These are phyloP conservation scores for Lamprologus speciosus DNA, from an alignment of 2,113 vertebrate species.

Conservation along the genomic window DNA sequence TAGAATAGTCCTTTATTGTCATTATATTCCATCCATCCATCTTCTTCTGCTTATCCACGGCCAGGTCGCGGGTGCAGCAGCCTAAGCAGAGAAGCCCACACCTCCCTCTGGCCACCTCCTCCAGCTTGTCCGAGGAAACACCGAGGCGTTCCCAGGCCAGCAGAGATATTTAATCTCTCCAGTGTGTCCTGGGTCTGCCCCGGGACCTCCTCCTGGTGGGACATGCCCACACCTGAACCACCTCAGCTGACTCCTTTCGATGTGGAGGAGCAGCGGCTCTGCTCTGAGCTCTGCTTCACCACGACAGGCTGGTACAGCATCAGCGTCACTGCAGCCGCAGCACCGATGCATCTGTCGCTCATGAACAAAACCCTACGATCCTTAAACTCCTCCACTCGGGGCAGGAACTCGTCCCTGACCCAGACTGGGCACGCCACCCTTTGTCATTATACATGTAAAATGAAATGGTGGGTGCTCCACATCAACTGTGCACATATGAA, in stretches of 20 bases:
- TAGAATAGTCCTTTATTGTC: background rate
- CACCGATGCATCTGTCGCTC: background rate
- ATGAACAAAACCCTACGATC: background rate
- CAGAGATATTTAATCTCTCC: background rate
- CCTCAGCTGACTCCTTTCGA: background rate
- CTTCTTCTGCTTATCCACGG: rapidly evolving
- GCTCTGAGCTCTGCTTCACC: background rate
- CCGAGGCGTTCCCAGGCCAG: background rate
- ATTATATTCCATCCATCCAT: background rate
- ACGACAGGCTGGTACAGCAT: background rate
- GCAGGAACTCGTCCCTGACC: background rate
- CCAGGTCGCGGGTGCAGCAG: background rate
- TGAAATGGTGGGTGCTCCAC: background rate
- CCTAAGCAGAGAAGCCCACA: background rate
- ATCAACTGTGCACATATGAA: background rate
- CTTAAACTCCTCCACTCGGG: background rate
- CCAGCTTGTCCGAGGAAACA: background rate
- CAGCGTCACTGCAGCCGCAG: background rate
- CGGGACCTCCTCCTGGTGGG: rapidly evolving
- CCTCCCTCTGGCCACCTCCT: background rate
- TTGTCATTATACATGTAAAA: background rate
- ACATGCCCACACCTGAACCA: background rate
- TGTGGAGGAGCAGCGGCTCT: background rate
- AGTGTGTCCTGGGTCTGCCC: background rate
- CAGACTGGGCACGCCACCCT: background rate